Evolutionary conservation across 2,113 vertebrate species (phyloP).

Genomic region (Bungarus multicinctus): DNA sequence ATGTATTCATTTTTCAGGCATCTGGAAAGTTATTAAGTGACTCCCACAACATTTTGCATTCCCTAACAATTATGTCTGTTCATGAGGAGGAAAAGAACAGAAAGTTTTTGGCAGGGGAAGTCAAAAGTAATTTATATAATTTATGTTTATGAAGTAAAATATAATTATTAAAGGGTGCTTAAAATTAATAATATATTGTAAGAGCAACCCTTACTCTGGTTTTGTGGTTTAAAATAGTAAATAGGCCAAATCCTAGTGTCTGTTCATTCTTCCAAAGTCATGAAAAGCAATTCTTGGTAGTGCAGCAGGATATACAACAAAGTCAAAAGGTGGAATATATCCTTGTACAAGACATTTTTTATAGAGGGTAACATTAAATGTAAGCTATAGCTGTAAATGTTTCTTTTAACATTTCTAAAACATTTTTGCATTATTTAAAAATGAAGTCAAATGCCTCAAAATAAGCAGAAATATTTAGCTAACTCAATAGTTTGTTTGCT

Average conservation of each 20-base stretch:
- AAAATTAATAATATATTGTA: neutral
- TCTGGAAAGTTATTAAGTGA: neutral
- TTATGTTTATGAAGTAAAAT: neutral
- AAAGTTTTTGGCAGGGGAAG: neutral
- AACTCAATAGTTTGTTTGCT: conserved; percentile 2
- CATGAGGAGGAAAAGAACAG: neutral
- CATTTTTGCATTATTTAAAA: neutral
- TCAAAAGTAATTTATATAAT: neutral
- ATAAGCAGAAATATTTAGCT: neutral
- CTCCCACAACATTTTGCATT: neutral
- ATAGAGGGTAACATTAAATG: neutral
- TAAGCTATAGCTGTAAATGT: neutral
- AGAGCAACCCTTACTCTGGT: conserved; percentile 33
- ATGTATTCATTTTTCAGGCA: neutral
- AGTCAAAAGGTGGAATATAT: neutral
- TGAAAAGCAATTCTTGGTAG: neutral
- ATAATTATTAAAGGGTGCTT: neutral
- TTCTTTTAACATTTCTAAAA: neutral
- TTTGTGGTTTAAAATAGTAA: neutral
- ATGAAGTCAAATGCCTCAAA: neutral
- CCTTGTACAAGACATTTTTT: neutral
- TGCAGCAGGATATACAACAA: neutral
- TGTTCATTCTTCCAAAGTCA: neutral
- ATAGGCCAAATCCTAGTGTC: neutral
- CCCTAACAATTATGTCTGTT: neutral